Base-by-base conservation (phyloP, 2,888 invertebrate genomes). In the Netelia melanura region DNA sequence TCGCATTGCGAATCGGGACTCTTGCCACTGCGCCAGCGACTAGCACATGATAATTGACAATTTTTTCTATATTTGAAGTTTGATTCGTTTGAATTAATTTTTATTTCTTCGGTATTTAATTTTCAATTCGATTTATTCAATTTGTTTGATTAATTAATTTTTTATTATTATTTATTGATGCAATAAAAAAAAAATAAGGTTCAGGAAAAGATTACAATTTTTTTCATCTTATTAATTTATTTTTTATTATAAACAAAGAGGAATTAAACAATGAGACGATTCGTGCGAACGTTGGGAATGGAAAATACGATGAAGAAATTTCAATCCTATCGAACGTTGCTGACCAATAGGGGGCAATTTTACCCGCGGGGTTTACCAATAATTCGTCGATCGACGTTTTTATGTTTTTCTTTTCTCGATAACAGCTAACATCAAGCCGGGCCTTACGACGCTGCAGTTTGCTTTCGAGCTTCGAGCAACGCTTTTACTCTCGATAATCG, bases 371-470 rank as follows among this genome's bases (percentile, higher is more conserved):
- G 68, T 81, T 74, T 62, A 68, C 74, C 74, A 75, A 81, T 78
- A 43, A 52, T 77, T 81, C 21, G 25, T 43, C 78, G 74, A 84
- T 84, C 72, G 74, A 64, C 11, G 38, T 81, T 78, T 76, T 30
- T 38, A 1, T 67, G 10, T 67, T 14, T 56, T 64, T 17, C 71
- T 65, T 64, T 10, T 44, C 30, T 1, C 48, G 14, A 25, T 21
- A 10, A 48, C 38, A 68, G 30, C 61, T 38, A 64, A 65, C 64
- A 54, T 43, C 54, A 14, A 54, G 23, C 64, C 38, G 62, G 21
- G 52, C 52, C 10, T 10, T 61, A 11, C 5, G 6, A 17, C 17
- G 6, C 52, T 54, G 38, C 64, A 79, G 56, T 80, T 72, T 44
- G 52, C 21, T 11, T 44, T 56, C 56, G 52, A 58, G 70, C 64